Evolutionary conservation across 2,113 vertebrate genomes (phyloP), one percentile per base, ranked within the genome.

Genomic region (Dromaius novaehollandiae): DNA sequence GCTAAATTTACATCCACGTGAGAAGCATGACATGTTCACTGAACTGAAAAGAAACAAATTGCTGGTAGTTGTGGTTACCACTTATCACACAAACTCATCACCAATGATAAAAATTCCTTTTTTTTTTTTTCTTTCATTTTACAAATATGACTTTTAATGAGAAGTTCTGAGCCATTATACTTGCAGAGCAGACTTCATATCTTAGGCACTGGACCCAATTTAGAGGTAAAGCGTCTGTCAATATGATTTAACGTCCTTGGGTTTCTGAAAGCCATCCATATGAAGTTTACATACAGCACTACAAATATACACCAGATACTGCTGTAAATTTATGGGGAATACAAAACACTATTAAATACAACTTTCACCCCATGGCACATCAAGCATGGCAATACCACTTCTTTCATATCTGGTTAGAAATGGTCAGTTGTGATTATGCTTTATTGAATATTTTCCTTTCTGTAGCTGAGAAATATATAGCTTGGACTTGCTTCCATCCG

Each of bases 361-460:
- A 87, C 95, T 97, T 96, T 89, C 95, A 96, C 95, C 86, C 96
- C 96, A 98, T 98, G 98, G 98, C 98, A 98, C 97, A 97, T 97
- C 87, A 97, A 97, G 36, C 93, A 94, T 97, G 92, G 95, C 96
- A 98, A 98, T 95, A 98, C 96, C 97, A 96, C 63, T 95, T 89
- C 70, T 85, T 92, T 95, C 86, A 71, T 30, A 93, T 96, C 90
- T 36, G 8, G 13, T 96, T 95, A 96, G 86, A 79, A 97, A 97
- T 26, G 55, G 97, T 98, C 97, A 97, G 97, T 98, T 98, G 95
- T 98, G 97, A 97, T 98, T 98, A 98, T 99, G 99, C 95, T 99
- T 99, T 98, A 99, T 99, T 78, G 99, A 99, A 91, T 99, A 99
- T 99, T 99, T 99, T 98, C 99, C 99, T 98, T 99, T 99, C 98